A percentile compares a stretch with the other conserved stretches of the same genome.
Conservation (phyloP, 2,797 vertebrate genomes). For the Sebastiscus tertius region DNA sequence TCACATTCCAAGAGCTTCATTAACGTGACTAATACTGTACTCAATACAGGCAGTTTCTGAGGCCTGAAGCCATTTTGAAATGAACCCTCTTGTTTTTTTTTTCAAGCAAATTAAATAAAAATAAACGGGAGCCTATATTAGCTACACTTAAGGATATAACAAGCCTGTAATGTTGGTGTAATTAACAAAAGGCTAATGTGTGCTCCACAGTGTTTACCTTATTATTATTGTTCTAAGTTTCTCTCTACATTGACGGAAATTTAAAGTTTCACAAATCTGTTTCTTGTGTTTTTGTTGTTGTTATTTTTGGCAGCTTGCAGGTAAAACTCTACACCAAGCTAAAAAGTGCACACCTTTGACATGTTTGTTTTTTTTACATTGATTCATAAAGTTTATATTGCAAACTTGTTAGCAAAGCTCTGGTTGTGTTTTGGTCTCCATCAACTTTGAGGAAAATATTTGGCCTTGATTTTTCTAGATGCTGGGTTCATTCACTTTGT, state of each 20-base stretch:
- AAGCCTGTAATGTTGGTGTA: not conserved
- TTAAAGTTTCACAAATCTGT: not conserved
- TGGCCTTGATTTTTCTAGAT: not conserved
- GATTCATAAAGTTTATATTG: not conserved
- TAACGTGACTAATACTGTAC: not conserved
- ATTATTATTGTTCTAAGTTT: not conserved
- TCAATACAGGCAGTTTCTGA: not conserved
- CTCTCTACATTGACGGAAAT: not conserved
- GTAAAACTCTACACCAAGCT: not conserved
- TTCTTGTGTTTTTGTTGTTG: not conserved
- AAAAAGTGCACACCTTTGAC: not conserved
- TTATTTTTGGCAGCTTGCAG: not conserved
- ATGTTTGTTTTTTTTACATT: not conserved
- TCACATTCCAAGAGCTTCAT: not conserved
- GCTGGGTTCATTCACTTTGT: not conserved
- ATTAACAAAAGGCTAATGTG: not conserved
- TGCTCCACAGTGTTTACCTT: not conserved
- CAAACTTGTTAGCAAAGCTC: not conserved
- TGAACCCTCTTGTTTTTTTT: not conserved
- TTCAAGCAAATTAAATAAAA: not conserved
- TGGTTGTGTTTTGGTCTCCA: not conserved
- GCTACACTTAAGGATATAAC: not conserved
- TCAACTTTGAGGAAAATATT: not conserved
- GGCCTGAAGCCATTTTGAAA: conserved; percentile 6
- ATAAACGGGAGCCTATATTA: not conserved